These are phyloP conservation scores for Cantharis rufa DNA, from an alignment of 2,888 invertebrate genomes.

Conservation along the genomic window DNA sequence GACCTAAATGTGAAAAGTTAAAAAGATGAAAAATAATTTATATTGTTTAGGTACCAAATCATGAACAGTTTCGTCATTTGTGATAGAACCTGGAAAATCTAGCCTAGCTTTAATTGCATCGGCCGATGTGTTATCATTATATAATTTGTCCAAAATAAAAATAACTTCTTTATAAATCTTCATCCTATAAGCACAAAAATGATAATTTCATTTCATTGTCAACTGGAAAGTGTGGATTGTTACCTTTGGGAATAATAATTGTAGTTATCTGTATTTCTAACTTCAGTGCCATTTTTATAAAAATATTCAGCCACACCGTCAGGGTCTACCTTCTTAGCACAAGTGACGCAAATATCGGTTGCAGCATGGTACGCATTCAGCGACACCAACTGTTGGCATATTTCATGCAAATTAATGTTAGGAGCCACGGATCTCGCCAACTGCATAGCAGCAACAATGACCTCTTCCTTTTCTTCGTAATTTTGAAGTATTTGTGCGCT, in stretches of 20 bases:
- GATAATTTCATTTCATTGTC: conserved; percentile 10
- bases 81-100: neutral
- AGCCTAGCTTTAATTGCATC: neutral
- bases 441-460: conserved; percentile 77
- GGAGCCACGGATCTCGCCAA: conserved; percentile 89
- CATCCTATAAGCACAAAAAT: conserved; percentile 64
- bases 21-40: neutral
- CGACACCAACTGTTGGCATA: conserved; percentile 82
- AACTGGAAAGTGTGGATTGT: neutral
- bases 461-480: conserved; percentile 74
- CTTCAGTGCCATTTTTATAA: conserved; percentile 81
- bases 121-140: neutral
- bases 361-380: conserved; percentile 86
- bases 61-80: neutral
- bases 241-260: conserved; percentile 37
- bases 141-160: conserved; percentile 68
- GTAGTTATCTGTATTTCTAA: conserved; percentile 79
- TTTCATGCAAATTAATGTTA: conserved; percentile 79
- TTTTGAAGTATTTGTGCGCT: conserved; percentile 77
- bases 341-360: conserved; percentile 82
- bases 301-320: conserved; percentile 85
- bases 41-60: neutral
- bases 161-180: conserved; percentile 89
- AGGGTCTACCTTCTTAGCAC: conserved; percentile 87
- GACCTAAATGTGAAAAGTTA: conserved; percentile 54